phyloP scores from a whole-genome alignment of 2,113 vertebrate species.

The Leptodactylus fuscus region DNA sequence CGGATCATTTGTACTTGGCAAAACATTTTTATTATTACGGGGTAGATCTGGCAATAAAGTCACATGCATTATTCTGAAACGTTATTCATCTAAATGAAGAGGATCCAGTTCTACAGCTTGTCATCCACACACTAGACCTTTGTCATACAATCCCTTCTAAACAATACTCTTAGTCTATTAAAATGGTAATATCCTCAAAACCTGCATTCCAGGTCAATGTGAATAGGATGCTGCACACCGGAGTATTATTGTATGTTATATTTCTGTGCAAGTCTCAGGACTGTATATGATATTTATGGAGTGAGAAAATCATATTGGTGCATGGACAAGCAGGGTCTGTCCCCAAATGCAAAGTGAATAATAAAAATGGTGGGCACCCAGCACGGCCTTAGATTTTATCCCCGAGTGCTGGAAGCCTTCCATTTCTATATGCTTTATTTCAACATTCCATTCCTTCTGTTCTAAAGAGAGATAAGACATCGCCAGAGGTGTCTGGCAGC shows the following conservation, averaged over 20 bases:
- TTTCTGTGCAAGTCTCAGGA: neutral
- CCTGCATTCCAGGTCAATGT: neutral
- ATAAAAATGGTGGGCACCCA: too few relatives aligned
- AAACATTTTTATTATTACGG: neutral
- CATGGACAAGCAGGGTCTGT: too few relatives aligned
- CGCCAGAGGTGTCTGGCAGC: too few relatives aligned
- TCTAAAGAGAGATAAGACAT: too few relatives aligned
- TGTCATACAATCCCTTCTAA: neutral
- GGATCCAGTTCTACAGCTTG: neutral
- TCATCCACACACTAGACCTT: neutral
- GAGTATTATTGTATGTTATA: neutral
- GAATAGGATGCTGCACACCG: neutral
- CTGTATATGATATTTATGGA: too few relatives aligned
- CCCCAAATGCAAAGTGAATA: too few relatives aligned
- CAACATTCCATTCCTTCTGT: too few relatives aligned
- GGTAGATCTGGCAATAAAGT: slow-evolving; percentile 11
- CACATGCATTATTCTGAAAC: neutral
- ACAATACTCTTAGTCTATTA: neutral
- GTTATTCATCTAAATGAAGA: neutral
- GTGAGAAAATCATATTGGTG: too few relatives aligned
- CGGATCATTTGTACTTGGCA: slow-evolving; percentile 3
- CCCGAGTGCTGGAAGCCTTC: too few relatives aligned
- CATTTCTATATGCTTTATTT: too few relatives aligned
- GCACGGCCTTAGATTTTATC: too few relatives aligned
- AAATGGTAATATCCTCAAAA: neutral